Evolutionary conservation across 2,797 vertebrate species (phyloP).

Genomic region (Rousettus madagascariensis): DNA sequence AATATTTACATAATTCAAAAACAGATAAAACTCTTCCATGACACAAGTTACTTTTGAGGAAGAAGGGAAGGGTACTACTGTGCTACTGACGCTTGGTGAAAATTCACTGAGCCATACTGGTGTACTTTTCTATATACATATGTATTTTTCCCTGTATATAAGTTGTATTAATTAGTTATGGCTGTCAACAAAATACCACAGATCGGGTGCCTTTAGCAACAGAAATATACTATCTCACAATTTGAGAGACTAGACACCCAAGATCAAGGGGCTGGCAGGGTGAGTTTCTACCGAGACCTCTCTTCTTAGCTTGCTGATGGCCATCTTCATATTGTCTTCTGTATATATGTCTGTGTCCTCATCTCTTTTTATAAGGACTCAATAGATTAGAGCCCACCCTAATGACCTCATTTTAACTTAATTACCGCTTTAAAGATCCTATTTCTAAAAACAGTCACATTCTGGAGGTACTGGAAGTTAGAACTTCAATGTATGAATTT

Average conservation of each 20-base stretch:
- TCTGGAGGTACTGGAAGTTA: no score
- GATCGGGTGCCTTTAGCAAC: not conserved
- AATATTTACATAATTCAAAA: not conserved
- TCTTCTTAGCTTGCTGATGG: not conserved
- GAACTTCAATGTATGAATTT: no score
- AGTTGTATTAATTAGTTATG: not conserved
- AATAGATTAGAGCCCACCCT: no score
- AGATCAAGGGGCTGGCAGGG: not conserved
- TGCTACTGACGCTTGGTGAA: not conserved
- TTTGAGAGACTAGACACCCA: not conserved
- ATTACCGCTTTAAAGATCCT: not conserved
- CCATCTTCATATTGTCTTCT: not conserved
- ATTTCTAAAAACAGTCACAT: no score
- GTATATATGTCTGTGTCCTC: not conserved
- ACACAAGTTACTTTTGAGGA: not conserved
- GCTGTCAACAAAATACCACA: not conserved
- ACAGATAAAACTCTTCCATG: not conserved
- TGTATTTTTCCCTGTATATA: not conserved
- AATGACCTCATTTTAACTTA: no score
- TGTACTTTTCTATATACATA: not conserved
- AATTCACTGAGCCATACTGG: not conserved
- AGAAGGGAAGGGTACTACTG: not conserved
- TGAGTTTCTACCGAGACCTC: not conserved
- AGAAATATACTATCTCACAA: not conserved
- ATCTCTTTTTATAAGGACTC: no score